Evolutionary conservation across 2,797 vertebrate species (phyloP).

Genomic region (Typhlichthys subterraneus): DNA sequence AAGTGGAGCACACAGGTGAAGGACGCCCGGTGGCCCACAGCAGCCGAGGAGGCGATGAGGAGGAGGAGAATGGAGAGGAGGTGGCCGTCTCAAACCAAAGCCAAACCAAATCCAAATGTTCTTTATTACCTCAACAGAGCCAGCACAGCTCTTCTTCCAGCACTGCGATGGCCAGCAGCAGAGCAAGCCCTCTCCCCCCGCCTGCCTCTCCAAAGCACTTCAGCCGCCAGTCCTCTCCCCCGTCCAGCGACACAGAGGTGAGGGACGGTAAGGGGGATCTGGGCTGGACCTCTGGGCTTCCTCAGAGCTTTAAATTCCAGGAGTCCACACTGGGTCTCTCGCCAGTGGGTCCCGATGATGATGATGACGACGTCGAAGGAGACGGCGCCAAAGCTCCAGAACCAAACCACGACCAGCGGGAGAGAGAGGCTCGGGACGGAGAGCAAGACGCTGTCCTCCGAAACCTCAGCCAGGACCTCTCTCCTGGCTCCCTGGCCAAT

Average conservation of each 20-base stretch:
- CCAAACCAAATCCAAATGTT: constrained; percentile 97
- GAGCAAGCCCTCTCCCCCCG: constrained; percentile 82
- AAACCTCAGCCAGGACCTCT: constrained; percentile 85
- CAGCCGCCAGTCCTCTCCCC: constrained; percentile 87
- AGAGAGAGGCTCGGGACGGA: constrained; percentile 59
- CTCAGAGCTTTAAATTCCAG: constrained; percentile 99
- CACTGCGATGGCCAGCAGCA: constrained; percentile 81
- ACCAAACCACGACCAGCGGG: constrained; percentile 86
- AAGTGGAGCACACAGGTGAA: constrained; percentile 76
- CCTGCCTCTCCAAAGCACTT: constrained; percentile 87
- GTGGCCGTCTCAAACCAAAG: constrained; percentile 99
- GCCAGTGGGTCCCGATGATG: constrained; percentile 63
- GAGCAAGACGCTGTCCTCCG: constrained; percentile 69
- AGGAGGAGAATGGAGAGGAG: constrained; percentile 83
- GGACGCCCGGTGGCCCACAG: constrained; percentile 78
- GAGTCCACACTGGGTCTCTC: constrained; percentile 74
- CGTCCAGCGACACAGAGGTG: constrained; percentile 89
- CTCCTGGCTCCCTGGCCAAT: constrained; percentile 80
- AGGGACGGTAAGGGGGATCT: constrained; percentile 88
- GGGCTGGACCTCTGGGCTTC: constrained; percentile 83
- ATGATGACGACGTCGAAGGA: constrained; percentile 87
- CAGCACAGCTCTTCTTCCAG: constrained; percentile 91
- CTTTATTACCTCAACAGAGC: constrained; percentile 96
- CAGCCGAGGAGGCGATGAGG: constrained; percentile 69
- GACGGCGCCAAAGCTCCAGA: constrained; percentile 94